phyloP scores from a whole-genome alignment of 2,797 vertebrate species.

The Sebastes dallii region DNA sequence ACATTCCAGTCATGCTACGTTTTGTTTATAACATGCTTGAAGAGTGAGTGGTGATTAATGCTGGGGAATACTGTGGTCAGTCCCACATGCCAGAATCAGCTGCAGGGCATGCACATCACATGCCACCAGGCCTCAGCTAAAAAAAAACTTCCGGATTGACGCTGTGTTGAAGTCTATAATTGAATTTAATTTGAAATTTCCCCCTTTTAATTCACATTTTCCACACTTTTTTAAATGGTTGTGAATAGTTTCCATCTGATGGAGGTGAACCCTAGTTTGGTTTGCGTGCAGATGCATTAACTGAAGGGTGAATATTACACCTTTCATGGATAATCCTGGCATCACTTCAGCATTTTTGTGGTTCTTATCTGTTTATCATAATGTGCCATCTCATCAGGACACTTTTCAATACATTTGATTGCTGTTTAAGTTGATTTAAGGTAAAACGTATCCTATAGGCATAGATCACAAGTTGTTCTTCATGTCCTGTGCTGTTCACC shows the following conservation, averaged over 20 bases:
- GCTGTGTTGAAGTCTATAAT: background rate
- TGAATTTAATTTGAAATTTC: background rate
- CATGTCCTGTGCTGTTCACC: slow-evolving; percentile 6
- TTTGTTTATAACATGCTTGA: slow-evolving; percentile 21
- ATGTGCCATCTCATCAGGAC: background rate
- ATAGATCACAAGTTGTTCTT: slow-evolving; percentile 54
- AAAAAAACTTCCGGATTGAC: background rate
- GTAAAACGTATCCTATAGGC: slow-evolving; percentile 45
- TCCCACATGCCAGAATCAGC: slow-evolving; percentile 34
- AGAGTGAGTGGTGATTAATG: slow-evolving; percentile 18
- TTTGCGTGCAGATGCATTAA: background rate
- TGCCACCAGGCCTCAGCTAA: slow-evolving; percentile 17
- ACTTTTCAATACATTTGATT: background rate
- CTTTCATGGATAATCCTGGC: background rate
- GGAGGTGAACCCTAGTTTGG: background rate
- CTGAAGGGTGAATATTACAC: background rate
- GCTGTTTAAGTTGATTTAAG: background rate
- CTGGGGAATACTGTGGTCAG: background rate
- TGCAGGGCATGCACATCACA: slow-evolving; percentile 43
- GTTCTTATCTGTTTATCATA: background rate
- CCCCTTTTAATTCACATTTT: background rate
- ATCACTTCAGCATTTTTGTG: background rate
- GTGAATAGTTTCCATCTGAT: background rate
- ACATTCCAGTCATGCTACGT: slow-evolving; percentile 13
- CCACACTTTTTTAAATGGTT: background rate